These are phyloP conservation scores for Dichetophora obliterata DNA, from an alignment of 2,888 invertebrate species.

Conservation along the genomic window DNA sequence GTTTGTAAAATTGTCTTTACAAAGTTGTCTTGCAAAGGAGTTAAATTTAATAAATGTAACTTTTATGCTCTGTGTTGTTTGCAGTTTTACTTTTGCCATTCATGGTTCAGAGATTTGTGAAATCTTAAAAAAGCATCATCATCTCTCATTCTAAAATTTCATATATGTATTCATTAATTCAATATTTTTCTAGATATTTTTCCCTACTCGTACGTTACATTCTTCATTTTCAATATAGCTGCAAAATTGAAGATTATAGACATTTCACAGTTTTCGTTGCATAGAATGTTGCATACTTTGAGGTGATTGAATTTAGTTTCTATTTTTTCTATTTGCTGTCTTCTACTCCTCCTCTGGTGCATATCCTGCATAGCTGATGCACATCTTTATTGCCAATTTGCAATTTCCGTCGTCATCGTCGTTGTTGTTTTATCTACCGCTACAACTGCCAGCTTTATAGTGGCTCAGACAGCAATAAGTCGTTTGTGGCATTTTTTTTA, in stretches of 20 bases:
- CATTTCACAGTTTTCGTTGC: slow-evolving; percentile 13
- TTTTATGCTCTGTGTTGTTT: too few species aligned
- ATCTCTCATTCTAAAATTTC: slow-evolving; percentile 14
- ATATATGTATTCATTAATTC: slow-evolving; percentile 37
- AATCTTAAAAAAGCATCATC: neutral
- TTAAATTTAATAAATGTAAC: too few species aligned
- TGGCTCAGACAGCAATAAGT: neutral
- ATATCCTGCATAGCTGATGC: slow-evolving; percentile 14
- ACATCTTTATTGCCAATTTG: slow-evolving; percentile 40
- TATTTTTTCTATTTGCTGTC: neutral
- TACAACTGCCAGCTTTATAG: neutral
- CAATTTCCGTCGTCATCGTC: slow-evolving; percentile 25
- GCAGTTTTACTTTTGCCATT: too few species aligned
- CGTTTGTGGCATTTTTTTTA: neutral
- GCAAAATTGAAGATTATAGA: slow-evolving; percentile 24
- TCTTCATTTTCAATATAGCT: slow-evolving; percentile 10
- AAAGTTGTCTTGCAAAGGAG: too few species aligned
- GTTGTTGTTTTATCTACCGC: neutral
- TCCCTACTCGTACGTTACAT: neutral
- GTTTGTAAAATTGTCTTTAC: too few species aligned
- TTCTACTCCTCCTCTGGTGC: neutral
- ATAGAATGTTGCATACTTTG: slow-evolving; percentile 1
- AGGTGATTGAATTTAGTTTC: neutral
- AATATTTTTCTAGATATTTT: slow-evolving; percentile 9
- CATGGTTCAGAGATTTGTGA: too few species aligned